Evolutionary conservation across 2,113 vertebrate species (phyloP), one percentile per base, ranked within the genome.

Genomic region (Pseudopipra pipra): DNA sequence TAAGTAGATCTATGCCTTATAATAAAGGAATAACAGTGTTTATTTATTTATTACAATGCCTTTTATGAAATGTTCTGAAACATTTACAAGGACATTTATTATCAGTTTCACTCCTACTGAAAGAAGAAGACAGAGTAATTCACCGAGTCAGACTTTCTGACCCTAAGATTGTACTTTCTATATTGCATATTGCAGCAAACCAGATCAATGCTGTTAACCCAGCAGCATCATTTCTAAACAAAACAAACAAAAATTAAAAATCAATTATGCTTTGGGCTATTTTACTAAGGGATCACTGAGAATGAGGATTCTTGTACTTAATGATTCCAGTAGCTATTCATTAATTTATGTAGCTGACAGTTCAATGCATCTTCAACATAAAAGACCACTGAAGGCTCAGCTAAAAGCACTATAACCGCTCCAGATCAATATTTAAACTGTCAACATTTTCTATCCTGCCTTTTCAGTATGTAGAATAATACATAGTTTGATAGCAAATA

Each of bases 361-460:
- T 43, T 88, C 90, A 88, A 93, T 93, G 79, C 44, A 84, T 90
- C 96, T 80, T 71, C 71, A 94, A 44, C 47, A 35, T 19, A 81
- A 90, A 83, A 90, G 30, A 88, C 33, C 56, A 68, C 68, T 63
- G 67, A 92, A 56, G 39, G 61, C 56, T 90, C 63, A 90, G 75
- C 72, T 95, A 84, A 94, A 95, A 94, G 85, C 85, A 66, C 55
- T 67, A 52, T 28, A 76, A 31, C 23, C 30, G 24, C 52, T 58
- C 35, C 73, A 63, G 72, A 94, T 95, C 95, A 88, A 91, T 93
- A 96, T 24, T 75, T 62, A 83, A 90, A 88, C 90, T 78, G 68
- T 88, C 91, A 72, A 62, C 58, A 46, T 90, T 96, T 94, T 95
- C 89, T 74, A 84, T 67, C 37, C 35, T 87, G 56, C 62, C 41